These are phyloP conservation scores for Pseudorasbora parva DNA, from an alignment of 2,113 vertebrate species.

Conservation along the genomic window DNA sequence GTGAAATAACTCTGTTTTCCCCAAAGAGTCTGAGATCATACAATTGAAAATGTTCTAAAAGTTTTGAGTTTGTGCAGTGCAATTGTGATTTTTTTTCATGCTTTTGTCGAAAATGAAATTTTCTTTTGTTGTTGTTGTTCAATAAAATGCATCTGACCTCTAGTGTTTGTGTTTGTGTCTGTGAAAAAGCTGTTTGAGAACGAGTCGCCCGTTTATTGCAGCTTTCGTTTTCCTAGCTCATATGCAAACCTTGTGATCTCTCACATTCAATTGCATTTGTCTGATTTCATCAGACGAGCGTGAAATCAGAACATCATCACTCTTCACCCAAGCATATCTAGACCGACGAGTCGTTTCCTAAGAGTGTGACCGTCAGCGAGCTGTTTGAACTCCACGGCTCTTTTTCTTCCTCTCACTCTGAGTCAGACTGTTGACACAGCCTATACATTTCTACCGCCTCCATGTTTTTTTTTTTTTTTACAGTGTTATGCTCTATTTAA, in stretches of 20 bases:
- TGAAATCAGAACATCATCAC: constrained; percentile 17
- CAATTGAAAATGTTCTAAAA: not conserved
- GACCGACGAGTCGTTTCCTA: not conserved
- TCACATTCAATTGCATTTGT: constrained; percentile 5
- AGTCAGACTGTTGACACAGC: constrained; percentile 25
- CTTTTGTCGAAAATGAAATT: constrained; percentile 3
- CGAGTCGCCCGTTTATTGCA: not conserved
- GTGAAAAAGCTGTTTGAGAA: not conserved
- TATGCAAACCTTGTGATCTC: not conserved
- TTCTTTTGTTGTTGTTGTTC: not conserved
- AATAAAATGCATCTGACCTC: constrained; percentile 11
- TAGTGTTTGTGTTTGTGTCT: constrained; percentile 11
- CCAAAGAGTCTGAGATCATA: not conserved
- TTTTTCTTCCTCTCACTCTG: not conserved
- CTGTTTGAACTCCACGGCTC: constrained; percentile 10
- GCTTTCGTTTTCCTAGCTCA: not conserved
- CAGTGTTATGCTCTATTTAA: constrained; percentile 21
- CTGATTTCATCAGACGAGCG: constrained; percentile 38
- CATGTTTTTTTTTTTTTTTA: constrained; percentile 2
- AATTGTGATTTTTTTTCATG: not conserved
- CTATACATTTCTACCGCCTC: constrained; percentile 10
- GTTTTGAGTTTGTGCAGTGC: not conserved
- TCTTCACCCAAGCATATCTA: constrained; percentile 12
- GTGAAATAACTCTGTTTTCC: not conserved
- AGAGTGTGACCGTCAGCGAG: constrained; percentile 1